Base-by-base conservation (phyloP, 2,113 vertebrate genomes). In the Eretmodus cyanostictus region DNA sequence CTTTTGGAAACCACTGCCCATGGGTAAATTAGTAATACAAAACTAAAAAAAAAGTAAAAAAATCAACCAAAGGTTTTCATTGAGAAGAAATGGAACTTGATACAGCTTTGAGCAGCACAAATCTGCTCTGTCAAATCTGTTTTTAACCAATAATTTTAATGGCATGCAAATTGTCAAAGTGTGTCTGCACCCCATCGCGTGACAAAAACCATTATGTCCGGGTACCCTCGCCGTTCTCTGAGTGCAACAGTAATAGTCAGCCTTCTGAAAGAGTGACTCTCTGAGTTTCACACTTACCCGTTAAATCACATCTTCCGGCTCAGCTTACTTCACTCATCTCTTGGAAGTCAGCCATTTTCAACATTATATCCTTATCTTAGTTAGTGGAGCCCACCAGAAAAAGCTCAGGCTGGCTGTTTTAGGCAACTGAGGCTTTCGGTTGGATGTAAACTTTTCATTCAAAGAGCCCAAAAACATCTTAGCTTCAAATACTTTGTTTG, bases 221-320 rank as follows among this genome's bases (percentile, higher is more conserved):
- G 71, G 87, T 89, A 49, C 47, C 87, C 22, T 83, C 9, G 42
- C 81, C 47, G 68, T 89, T 79, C 88, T 71, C 81, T 22, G 76
- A 89, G 73, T 40, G 55, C 83, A 83, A 79, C 42, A 34, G 71
- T 54, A 49, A 45, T 34, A 91, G 82, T 85, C 86, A 83, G 80
- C 68, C 79, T 80, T 81, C 24, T 78, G 90, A 88, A 87, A 66
- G 87, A 92, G 83, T 89, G 90, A 87, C 86, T 94, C 53, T 85
- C 57, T 14, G 45, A 86, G 86, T 92, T 92, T 93, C 91, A 94
- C 91, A 93, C 89, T 92, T 80, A 82, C 38, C 85, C 85, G 59
- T 93, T 90, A 94, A 94, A 93, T 94, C 90, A 90, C 89, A 93
- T 90, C 84, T 84, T 87, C 89, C 88, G 89, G 92, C 93, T 92